Evolutionary conservation across 2,797 vertebrate genomes (phyloP).

Genomic region (Poeciliopsis infans): DNA sequence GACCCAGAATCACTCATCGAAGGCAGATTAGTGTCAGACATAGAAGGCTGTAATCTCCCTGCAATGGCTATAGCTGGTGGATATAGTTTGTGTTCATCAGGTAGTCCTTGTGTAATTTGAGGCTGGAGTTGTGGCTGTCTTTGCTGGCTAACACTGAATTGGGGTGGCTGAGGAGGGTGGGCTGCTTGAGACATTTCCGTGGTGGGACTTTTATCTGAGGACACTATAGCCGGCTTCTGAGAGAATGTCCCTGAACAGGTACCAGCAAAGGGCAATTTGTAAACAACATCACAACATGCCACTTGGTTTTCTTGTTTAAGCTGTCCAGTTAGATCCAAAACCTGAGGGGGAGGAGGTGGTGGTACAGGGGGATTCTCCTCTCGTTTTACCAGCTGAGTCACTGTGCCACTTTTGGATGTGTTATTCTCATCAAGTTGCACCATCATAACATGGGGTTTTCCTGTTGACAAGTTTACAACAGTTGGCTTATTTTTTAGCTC

Average conservation of each 20-base stretch:
- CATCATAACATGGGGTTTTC: constrained; percentile 94
- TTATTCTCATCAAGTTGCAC: constrained; percentile 91
- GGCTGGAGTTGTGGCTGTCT: constrained; percentile 68
- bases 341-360: constrained; percentile 76
- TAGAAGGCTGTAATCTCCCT: constrained; percentile 91
- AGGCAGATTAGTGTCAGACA: constrained; percentile 95
- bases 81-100: constrained; percentile 81
- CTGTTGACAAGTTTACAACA: constrained; percentile 84
- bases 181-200: constrained; percentile 74
- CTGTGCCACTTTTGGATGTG: constrained; percentile 76
- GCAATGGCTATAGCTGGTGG: constrained; percentile 73
- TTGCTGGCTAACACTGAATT: constrained; percentile 78
- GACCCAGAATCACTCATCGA: constrained; percentile 84
- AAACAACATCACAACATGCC: constrained; percentile 97
- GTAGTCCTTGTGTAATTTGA: constrained; percentile 72
- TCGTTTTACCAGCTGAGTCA: constrained; percentile 91
- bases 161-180: constrained; percentile 68
- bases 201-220: constrained; percentile 82
- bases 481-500: constrained; percentile 90
- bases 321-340: constrained; percentile 92
- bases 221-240: constrained; percentile 82
- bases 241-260: constrained; percentile 90
- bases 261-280: constrained; percentile 94
- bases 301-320: constrained; percentile 93
- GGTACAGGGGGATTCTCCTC: constrained; percentile 80